Evolutionary conservation across 2,797 vertebrate genomes (phyloP), one percentile per base, ranked within the genome.

Genomic region (Amphiprion clarkii): DNA sequence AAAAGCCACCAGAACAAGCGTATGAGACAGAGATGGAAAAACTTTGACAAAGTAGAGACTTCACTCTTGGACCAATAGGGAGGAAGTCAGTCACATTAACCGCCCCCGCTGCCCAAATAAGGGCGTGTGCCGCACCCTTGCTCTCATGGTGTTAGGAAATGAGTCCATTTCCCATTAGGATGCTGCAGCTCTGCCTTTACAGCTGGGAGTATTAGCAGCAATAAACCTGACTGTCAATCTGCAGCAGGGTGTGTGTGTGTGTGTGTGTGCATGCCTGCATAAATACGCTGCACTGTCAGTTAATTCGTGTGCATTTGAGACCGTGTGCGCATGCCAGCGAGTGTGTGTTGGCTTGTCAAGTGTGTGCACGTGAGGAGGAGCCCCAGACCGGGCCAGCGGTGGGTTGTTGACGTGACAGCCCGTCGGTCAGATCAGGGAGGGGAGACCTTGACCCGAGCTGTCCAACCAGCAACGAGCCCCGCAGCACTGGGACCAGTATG

Each of bases 181-280:
- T 81, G 89, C 88, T 85, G 76, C 86, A 67, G 83, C 86, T 89
- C 86, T 79, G 82, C 87, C 83, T 79, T 69, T 88, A 90, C 90
- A 93, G 90, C 87, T 87, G 81, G 48, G 83, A 85, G 90, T 88
- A 92, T 93, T 92, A 94, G 81, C 87, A 83, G 90, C 84, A 92
- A 93, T 93, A 92, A 93, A 93, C 79, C 83, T 88, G 36, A 79
- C 89, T 93, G 92, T 93, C 92, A 92, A 78, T 92, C 89, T 90
- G 5, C 66, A 60, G 61, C 49, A 83, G 85, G 82, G 86, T 19
- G 86, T 78, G 69, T 76, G 59, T 36, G 31, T 39, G 52, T 74
- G 63, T 57, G 27, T 27, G 27, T 27, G 1, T 11, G 48, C 25
- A 64, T n/a, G 36, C 17, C 40, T 52, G 58, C 48, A 62, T 14